Percentiles rank a stretch among this genome's conserved stretches.
These are phyloP conservation scores for Saccostrea echinata DNA, from an alignment of 1,140 invertebrate genomes.

Conservation along the genomic window DNA sequence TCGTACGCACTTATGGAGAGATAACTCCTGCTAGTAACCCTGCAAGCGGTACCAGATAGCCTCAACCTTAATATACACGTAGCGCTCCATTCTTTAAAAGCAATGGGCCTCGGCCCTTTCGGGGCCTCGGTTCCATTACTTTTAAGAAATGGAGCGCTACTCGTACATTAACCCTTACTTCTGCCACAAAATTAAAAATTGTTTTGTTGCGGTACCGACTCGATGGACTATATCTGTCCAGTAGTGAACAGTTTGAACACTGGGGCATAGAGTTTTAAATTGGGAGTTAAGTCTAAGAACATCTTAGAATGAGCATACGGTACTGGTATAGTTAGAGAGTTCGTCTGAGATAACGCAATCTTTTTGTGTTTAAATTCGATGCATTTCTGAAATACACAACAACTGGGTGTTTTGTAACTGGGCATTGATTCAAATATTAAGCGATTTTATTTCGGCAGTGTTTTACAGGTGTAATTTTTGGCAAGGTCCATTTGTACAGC, in stretches of 20 bases:
- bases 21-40: too few species aligned
- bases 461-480: conserved; percentile 45
- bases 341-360: neutral
- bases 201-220: conserved; percentile 54
- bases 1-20: too few species aligned
- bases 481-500: conserved; percentile 46
- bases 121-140: too few species aligned
- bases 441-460: conserved; percentile 37
- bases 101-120: too few species aligned
- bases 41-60: too few species aligned
- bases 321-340: conserved; percentile 6
- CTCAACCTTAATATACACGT: too few species aligned
- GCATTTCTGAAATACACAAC: conserved; percentile 40
- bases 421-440: conserved; percentile 28
- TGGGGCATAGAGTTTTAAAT: conserved; percentile 2
- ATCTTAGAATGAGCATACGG: conserved; percentile 35
- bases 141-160: too few species aligned
- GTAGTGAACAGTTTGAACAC: conserved; percentile 56
- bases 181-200: conserved; percentile 42
- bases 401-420: conserved; percentile 56
- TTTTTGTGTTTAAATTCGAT: conserved; percentile 18
- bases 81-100: too few species aligned
- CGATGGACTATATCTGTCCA: conserved; percentile 61
- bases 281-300: neutral
- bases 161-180: too few species aligned